Evolutionary conservation across 2,113 vertebrate genomes (phyloP).

Genomic region (Acanthochromis polyacanthus): DNA sequence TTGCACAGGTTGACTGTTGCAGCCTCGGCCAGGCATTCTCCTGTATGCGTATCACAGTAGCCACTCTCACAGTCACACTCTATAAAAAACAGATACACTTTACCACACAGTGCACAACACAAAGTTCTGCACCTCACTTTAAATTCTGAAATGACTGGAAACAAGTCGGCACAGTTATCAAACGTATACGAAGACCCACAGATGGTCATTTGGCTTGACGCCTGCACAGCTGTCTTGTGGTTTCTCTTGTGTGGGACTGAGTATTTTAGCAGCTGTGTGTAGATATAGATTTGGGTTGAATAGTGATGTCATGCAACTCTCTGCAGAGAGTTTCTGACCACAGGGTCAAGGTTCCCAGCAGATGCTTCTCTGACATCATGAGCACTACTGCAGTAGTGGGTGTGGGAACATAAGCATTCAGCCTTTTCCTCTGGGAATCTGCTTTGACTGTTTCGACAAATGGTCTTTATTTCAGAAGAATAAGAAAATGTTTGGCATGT

Average conservation of each 20-base stretch:
- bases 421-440: conserved; percentile 43
- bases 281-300: conserved; percentile 15
- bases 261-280: conserved; percentile 56
- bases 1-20: conserved; percentile 82
- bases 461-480: conserved; percentile 17
- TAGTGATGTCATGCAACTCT: conserved; percentile 63
- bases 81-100: conserved; percentile 69
- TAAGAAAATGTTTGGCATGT: conserved; percentile 13
- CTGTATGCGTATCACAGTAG: conserved; percentile 92
- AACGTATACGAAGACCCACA: conserved; percentile 18
- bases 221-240: conserved; percentile 61
- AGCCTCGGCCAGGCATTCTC: conserved; percentile 90
- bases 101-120: not conserved
- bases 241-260: conserved; percentile 40
- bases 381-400: conserved; percentile 42
- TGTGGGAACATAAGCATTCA: conserved; percentile 53
- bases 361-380: conserved; percentile 58
- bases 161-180: conserved; percentile 16
- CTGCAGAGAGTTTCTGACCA: conserved; percentile 41
- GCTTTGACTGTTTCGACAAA: conserved; percentile 23
- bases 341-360: conserved; percentile 34
- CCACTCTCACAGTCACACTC: conserved; percentile 92
- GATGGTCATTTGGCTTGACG: conserved; percentile 46
- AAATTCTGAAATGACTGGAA: conserved; percentile 19
- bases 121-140: not conserved